Evolutionary conservation across 2,888 invertebrate species (phyloP).

Genomic region (Strigamia crassipes): DNA sequence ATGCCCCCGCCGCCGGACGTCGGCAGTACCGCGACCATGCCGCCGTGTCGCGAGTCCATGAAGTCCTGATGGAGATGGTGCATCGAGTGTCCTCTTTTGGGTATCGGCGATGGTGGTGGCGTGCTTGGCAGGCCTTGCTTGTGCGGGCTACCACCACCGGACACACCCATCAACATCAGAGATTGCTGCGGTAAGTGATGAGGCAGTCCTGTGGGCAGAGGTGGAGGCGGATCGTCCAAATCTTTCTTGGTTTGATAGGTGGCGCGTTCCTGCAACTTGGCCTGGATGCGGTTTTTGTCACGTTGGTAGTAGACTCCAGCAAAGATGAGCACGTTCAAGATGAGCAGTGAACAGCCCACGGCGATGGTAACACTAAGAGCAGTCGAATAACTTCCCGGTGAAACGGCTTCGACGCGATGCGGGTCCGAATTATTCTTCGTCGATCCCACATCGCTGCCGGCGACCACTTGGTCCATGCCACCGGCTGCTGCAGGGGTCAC

Average conservation of each 20-base stretch:
- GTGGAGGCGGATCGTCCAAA: constrained; percentile 45
- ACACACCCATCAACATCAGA: background rate
- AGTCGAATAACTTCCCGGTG: constrained; percentile 69
- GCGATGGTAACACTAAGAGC: constrained; percentile 91
- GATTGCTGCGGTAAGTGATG: constrained; percentile 33
- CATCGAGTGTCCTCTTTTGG: constrained; percentile 45
- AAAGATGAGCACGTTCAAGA: constrained; percentile 89
- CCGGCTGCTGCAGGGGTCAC: constrained; percentile 42
- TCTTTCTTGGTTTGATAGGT: constrained; percentile 49
- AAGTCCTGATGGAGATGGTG: constrained; percentile 39
- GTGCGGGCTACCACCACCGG: constrained; percentile 44
- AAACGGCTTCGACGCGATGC: constrained; percentile 47
- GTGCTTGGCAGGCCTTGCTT: constrained; percentile 49
- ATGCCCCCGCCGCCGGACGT: background rate
- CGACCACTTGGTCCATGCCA: constrained; percentile 24
- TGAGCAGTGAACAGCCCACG: constrained; percentile 88
- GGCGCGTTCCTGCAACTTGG: constrained; percentile 49
- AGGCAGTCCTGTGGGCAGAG: constrained; percentile 34
- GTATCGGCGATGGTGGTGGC: constrained; percentile 50
- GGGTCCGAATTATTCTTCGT: constrained; percentile 47
- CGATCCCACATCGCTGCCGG: constrained; percentile 5
- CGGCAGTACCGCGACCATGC: constrained; percentile 26
- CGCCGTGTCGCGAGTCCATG: constrained; percentile 7
- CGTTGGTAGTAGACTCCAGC: constrained; percentile 90
- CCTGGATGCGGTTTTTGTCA: constrained; percentile 53